Evolutionary conservation across 1,140 invertebrate species (phyloP), one percentile per base, ranked within the genome.

Genomic region (Centruroides sculpturatus): DNA sequence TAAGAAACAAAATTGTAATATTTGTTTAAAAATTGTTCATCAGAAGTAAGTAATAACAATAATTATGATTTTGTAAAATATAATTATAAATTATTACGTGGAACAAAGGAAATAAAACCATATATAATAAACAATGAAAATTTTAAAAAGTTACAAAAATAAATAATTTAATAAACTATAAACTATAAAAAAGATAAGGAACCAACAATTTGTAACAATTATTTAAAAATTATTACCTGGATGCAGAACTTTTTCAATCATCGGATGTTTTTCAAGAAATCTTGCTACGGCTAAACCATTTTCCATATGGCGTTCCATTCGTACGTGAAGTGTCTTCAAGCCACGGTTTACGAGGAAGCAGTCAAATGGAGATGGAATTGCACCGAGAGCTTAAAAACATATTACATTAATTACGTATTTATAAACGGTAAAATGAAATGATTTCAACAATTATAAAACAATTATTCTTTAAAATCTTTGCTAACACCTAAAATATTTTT

Each of bases 301-400:
- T 63, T 80, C 79, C 78, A 84, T 84, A 69, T 97, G 93, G 68
- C 85, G 80, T 67, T 86, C 81, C 95, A 99, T 98, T 60, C 95
- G 87, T 59, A 80, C 60, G 64, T 74, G 71, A 41, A 81, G 64
- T 0, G 96, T 99, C 75, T 98, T 98, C 50, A 99, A 75, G 69
- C 94, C 91, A 53, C 96, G 83, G 69, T 91, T 93, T 0, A 97
- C 90, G 70, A 95, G 75, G 70, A 84, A 92, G 72, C 94, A 97
- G 73, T 99, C 96, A 72, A 97, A 96, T 0, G 96, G 92, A 0
- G 93, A 93, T 9, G 96, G 94, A 4, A 98, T 84, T 55, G 89
- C 82, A 52, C 94, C 94, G 74, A 89, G 81, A 3, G 90, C 87
- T 74, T 48, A 7, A 66, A 51, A 23, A 50, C 36, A 51, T 34